A percentile compares a stretch with the other conserved stretches of the same genome.
phyloP scores from a whole-genome alignment of 2,113 vertebrate species.

The Pitta sordida region DNA sequence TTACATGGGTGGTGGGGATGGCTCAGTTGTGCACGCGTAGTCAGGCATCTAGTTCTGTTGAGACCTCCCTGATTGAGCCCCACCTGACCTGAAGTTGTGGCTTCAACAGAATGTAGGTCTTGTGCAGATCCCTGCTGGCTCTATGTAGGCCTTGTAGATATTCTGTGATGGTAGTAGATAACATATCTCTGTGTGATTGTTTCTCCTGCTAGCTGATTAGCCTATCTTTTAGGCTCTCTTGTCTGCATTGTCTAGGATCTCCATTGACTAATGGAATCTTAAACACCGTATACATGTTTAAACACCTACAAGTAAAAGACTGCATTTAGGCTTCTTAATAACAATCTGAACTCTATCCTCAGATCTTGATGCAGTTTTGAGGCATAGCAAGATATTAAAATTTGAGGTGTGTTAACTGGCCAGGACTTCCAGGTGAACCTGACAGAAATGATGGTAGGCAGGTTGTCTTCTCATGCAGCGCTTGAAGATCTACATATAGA shows the following conservation, averaged over 20 bases:
- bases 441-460: background rate
- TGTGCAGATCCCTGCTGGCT: background rate
- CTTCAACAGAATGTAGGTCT: background rate
- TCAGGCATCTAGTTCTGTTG: background rate
- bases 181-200: background rate
- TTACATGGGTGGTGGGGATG: rapidly evolving
- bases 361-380: background rate
- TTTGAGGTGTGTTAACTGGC: background rate
- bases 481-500: background rate
- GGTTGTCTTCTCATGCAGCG: background rate
- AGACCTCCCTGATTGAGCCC: background rate
- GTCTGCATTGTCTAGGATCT: background rate
- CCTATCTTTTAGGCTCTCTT: background rate
- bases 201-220: background rate
- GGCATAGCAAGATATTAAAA: background rate
- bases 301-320: background rate
- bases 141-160: background rate
- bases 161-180: background rate
- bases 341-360: background rate
- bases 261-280: background rate
- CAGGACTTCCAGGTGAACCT: background rate
- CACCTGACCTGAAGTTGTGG: background rate
- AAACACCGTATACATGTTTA: background rate
- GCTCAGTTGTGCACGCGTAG: background rate
- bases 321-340: background rate